Percentiles rank a stretch among this genome's conserved stretches.
phyloP scores from a whole-genome alignment of 2,113 vertebrate species.

The Gymnocephalus cernua region DNA sequence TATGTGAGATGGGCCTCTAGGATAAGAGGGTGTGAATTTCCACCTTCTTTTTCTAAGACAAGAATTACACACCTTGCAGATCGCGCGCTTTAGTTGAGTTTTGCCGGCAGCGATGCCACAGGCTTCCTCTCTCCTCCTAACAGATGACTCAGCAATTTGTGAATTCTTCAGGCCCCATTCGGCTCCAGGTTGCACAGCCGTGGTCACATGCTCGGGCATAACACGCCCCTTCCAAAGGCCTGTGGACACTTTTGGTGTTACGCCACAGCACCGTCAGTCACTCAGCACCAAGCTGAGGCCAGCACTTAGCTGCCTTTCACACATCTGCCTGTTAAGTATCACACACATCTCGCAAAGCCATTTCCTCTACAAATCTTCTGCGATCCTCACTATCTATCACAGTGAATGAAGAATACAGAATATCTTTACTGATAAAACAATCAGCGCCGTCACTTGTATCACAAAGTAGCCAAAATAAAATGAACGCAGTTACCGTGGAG shows the following conservation, averaged over 20 bases:
- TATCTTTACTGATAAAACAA: not conserved
- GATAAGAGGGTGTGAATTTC: constrained; percentile 15
- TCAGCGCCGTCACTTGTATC: not conserved
- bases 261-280: constrained; percentile 31
- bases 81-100: not conserved
- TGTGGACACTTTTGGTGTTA: constrained; percentile 52
- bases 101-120: not conserved
- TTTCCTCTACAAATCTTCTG: too few species aligned
- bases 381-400: not conserved
- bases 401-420: not conserved
- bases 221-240: constrained; percentile 16
- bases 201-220: constrained; percentile 13
- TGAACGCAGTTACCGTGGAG: not conserved
- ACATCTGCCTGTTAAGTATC: constrained; percentile 8
- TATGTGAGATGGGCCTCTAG: constrained; percentile 17
- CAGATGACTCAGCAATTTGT: not conserved
- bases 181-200: constrained; percentile 37
- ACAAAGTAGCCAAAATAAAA: too few species aligned
- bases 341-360: too few species aligned
- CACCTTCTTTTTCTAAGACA: not conserved
- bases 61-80: constrained; percentile 10
- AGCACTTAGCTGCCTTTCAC: constrained; percentile 25
- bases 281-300: constrained; percentile 38
- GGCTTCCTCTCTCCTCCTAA: constrained; percentile 3
- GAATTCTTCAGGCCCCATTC: constrained; percentile 19